Evolutionary conservation across 2,113 vertebrate genomes (phyloP), one percentile per base, ranked within the genome.

Genomic region (Gallinago undulata): DNA sequence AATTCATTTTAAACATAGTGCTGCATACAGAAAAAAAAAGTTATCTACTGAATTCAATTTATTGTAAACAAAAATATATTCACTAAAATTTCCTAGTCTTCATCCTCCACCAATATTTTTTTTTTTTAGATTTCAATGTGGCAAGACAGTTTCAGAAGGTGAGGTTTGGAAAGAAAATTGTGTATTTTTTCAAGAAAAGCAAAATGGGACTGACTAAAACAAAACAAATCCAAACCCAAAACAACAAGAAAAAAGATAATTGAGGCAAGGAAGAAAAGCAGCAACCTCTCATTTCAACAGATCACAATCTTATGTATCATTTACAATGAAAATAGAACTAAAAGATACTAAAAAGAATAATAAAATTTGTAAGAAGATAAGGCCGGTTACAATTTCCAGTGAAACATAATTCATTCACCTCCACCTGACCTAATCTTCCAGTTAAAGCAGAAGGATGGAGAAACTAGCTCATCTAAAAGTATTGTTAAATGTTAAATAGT

Each of bases 181-280:
- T 43, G 22, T 22, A 66, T 35, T 56, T 84, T 91, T 82, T 91
- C 48, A 84, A 70, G 47, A 70, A 86, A 79, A 76, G 21, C 24
- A 48, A 63, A 70, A 63, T 4, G 13, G 16, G 13, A 73, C 31
- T 28, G 31, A 30, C 7, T 85, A 66, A 75, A 90, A 9, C 11
- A 48, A 78, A 89, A 8, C 25, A 45, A 69, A 88, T 13, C 17
- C 25, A 73, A 75, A 67, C 2, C 4, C 23, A 63, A 43, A 33
- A 4, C 1, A 19, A 66, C 22, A 37, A 45, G 3, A 67, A 57
- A 16, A 25, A 3, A 43, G 19, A 2, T 0, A 79, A 60, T 2
- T 47, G 13, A 84, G 22, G 12, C 30, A 80, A 57, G 6, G 13
- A 51, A 81, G 30, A 67, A 50, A 89, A 83, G 56, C 28, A 77